Evolutionary conservation across 2,113 vertebrate species (phyloP).

Genomic region (Phyllopteryx taeniolatus): DNA sequence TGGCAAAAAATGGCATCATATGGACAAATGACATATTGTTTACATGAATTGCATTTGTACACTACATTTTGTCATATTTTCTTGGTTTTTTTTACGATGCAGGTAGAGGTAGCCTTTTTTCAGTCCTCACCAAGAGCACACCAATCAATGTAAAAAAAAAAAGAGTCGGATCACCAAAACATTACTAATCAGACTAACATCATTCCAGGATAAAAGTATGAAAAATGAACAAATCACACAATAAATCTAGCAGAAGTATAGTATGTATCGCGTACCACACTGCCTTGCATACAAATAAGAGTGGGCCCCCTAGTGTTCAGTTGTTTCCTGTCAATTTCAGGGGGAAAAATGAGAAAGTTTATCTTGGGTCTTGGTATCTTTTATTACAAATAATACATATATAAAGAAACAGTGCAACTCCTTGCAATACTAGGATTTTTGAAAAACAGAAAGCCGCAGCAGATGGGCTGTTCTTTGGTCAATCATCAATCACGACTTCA

Average conservation of each 20-base stretch:
- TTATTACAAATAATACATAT: slow-evolving; percentile 14
- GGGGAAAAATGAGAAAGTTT: background rate
- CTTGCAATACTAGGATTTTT: background rate
- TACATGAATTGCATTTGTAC: no score
- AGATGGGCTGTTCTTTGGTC: slow-evolving; percentile 1
- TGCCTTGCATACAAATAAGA: background rate
- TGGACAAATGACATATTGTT: no score
- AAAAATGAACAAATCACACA: background rate
- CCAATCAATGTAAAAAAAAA: background rate
- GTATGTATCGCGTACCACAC: background rate
- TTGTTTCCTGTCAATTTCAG: background rate
- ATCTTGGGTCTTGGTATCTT: slow-evolving; percentile 14
- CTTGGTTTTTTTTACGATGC: no score
- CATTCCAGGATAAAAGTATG: background rate
- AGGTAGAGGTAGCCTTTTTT: no score
- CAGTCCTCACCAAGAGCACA: background rate
- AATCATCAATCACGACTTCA: background rate
- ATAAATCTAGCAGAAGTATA: background rate
- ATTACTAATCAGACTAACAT: background rate
- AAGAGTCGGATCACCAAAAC: background rate
- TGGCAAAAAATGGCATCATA: no score
- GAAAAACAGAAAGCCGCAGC: background rate
- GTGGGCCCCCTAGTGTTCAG: slow-evolving; percentile 44
- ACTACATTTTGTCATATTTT: no score
- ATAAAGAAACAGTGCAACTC: slow-evolving; percentile 46